A percentile compares a stretch with the other conserved stretches of the same genome.
Evolutionary conservation across 2,113 vertebrate genomes (phyloP).

Genomic region (Agelaius tricolor): DNA sequence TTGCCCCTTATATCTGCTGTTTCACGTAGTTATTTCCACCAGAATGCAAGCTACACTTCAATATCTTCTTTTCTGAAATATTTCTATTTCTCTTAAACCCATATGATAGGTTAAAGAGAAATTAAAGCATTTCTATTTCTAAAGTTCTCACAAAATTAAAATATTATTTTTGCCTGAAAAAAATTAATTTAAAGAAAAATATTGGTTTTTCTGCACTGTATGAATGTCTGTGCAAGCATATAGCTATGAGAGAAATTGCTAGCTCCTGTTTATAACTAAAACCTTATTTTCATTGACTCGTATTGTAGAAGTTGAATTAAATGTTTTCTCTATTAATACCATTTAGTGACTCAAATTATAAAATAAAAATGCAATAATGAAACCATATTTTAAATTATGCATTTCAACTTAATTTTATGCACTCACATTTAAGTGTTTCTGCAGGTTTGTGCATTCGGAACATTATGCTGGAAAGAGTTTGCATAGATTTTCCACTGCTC

Average conservation of each 20-base stretch:
- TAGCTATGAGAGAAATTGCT: not conserved
- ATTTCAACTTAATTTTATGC: conserved; percentile 30
- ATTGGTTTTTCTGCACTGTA: not conserved
- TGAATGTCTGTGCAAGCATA: not conserved
- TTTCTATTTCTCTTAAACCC: not conserved
- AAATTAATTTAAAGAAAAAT: not conserved
- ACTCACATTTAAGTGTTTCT: conserved; percentile 48
- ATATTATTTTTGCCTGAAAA: not conserved
- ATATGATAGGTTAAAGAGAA: not conserved
- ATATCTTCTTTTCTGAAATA: not conserved
- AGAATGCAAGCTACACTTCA: not conserved
- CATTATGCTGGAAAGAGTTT: conserved; percentile 67
- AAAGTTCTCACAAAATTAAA: not conserved
- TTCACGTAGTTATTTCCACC: not conserved
- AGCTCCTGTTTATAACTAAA: not conserved
- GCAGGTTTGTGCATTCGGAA: conserved; percentile 3
- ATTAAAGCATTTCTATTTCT: not conserved
- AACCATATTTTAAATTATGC: not conserved
- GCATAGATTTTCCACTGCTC: conserved; percentile 68
- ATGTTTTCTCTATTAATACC: not conserved
- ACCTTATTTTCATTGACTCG: not conserved
- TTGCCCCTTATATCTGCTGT: not conserved
- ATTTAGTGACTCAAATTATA: not conserved
- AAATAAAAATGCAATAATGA: not conserved
- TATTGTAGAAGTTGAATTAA: not conserved